Base-by-base conservation (phyloP, 2,113 vertebrate genomes). In the Grus americana region DNA sequence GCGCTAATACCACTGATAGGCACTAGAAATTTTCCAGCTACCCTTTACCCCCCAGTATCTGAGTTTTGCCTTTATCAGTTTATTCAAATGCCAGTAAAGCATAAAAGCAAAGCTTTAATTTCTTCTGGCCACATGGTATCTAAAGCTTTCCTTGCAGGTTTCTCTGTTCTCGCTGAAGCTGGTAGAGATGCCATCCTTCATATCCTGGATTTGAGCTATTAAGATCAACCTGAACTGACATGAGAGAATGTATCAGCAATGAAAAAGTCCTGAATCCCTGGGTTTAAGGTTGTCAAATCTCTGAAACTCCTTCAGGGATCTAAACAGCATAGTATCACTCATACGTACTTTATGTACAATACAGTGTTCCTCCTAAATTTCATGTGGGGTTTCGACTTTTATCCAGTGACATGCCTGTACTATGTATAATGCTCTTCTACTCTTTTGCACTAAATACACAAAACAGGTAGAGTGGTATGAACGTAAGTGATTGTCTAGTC, bases 241-340 rank as follows among this genome's bases (percentile, higher is more conserved):
- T 62, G 38, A 95, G 58, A 67, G 87, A 82, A 71, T 94, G 74
- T 88, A 94, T 96, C 78, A 91, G 84, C 81, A 95, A 52, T 49
- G 74, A 83, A 92, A 90, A 90, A 85, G 59, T 91, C 74, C 79
- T 8, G 63, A 85, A 95, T 94, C 89, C 80, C 42, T 3, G 50
- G 86, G 42, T 95, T 95, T 93, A 85, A 79, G 76, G 55, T 24
- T 95, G 93, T 95, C 87, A 91, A 70, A 91, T 85, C 80, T 84
- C 58, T 86, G 74, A 91, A 94, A 68, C 66, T 91, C 92, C 91
- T 94, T 36, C 73, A 83, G 80, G 62, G 87, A 91, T 91, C 87
- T 68, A 26, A 93, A 42, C 46, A 95, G 74, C 66, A 46, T 52
- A 68, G 2, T 49, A 4, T 38, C 0, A 10, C 19, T 87, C 40